Percentiles rank a stretch among this genome's conserved stretches.
Conservation (phyloP, 1,140 invertebrate species). For the Lasioglossum baleicum region DNA sequence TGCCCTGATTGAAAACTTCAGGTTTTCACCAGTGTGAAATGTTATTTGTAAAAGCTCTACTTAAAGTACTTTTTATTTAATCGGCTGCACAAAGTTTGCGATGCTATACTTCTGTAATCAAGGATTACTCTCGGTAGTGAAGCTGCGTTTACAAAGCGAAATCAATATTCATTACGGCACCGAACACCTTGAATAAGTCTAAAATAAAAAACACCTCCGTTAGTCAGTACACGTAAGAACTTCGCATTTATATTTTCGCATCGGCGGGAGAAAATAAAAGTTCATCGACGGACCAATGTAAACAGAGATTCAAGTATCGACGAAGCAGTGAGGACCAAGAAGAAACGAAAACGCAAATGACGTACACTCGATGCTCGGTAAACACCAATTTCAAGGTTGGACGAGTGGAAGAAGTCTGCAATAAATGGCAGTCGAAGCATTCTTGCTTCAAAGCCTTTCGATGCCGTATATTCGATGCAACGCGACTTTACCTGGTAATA, state of each 20-base stretch:
- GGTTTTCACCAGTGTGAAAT: too few species aligned
- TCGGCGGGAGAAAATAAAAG: background rate
- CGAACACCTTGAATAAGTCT: too few species aligned
- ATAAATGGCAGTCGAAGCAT: background rate
- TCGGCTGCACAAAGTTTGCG: too few species aligned
- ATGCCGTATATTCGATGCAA: conserved; percentile 6
- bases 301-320: background rate
- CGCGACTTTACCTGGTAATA: conserved; percentile 8
- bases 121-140: too few species aligned
- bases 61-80: too few species aligned
- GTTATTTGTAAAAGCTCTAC: too few species aligned
- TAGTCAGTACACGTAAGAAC: too few species aligned
- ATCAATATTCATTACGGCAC: too few species aligned
- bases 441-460: background rate
- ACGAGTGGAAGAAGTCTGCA: background rate
- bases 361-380: background rate
- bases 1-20: too few species aligned
- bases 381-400: background rate
- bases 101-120: too few species aligned
- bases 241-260: background rate
- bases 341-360: conserved; percentile 1
- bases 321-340: background rate
- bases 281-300: background rate
- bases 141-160: too few species aligned
- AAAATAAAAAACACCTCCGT: too few species aligned